These are phyloP conservation scores for Macrochelys suwanniensis DNA, from an alignment of 2,797 vertebrate genomes.

Conservation along the genomic window DNA sequence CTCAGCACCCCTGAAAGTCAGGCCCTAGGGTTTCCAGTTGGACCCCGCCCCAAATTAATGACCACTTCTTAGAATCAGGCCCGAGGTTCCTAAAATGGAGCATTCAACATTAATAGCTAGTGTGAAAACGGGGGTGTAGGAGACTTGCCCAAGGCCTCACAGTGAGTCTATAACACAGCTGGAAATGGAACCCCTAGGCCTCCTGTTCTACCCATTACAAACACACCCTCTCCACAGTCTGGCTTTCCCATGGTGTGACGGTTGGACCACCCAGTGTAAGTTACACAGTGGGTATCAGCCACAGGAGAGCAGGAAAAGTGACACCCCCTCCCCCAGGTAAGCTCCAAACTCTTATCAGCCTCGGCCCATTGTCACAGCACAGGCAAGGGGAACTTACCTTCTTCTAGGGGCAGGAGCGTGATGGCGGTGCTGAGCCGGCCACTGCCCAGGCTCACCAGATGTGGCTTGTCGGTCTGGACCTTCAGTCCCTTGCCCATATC, in stretches of 20 bases:
- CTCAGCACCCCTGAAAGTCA: not conserved
- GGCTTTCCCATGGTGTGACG: not conserved
- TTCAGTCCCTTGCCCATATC: conserved; percentile 93
- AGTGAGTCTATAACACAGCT: not conserved
- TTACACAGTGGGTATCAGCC: not conserved
- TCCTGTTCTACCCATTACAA: not conserved
- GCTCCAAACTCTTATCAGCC: not conserved
- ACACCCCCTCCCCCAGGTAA: not conserved
- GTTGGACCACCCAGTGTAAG: not conserved
- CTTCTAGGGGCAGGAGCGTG: conserved; percentile 93
- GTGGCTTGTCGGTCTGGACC: conserved; percentile 94
- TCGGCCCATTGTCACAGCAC: not conserved
- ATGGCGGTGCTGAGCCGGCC: conserved; percentile 94
- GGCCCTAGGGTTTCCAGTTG: not conserved
- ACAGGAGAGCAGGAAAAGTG: not conserved
- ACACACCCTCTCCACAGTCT: not conserved
- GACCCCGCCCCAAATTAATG: not conserved
- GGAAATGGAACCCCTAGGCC: not conserved
- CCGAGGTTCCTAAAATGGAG: not conserved
- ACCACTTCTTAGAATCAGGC: not conserved
- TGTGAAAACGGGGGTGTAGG: not conserved
- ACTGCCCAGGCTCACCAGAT: conserved; percentile 96
- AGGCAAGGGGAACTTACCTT: conserved; percentile 84
- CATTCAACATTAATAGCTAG: not conserved
- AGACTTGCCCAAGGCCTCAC: not conserved